A percentile compares a stretch with the other conserved stretches of the same genome.
phyloP scores from a whole-genome alignment of 1,140 invertebrate species.

The Aphis craccivora region DNA sequence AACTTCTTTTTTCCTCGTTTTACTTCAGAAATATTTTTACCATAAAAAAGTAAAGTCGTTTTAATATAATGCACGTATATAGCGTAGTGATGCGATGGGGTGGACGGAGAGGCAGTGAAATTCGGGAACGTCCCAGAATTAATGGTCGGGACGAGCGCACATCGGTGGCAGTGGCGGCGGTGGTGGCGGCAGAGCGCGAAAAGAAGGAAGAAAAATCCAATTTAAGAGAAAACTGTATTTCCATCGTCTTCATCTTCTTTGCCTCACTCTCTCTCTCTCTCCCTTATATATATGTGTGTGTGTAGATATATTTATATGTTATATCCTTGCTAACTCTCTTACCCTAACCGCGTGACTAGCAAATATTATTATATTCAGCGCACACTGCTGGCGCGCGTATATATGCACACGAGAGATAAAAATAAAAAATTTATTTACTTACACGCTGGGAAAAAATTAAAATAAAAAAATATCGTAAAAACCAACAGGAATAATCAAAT shows the following conservation, averaged over 20 bases:
- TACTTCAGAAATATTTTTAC: slow-evolving; percentile 52
- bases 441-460: background rate
- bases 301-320: background rate
- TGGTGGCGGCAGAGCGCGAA: background rate
- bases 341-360: background rate
- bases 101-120: background rate
- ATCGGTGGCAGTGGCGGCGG: background rate
- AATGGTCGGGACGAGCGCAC: slow-evolving; percentile 51
- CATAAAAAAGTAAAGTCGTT: slow-evolving; percentile 51
- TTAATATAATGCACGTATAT: slow-evolving; percentile 50
- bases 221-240: slow-evolving; percentile 58
- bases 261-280: background rate
- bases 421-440: slow-evolving; percentile 20
- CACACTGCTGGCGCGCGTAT: background rate
- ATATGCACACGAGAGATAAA: slow-evolving; percentile 29
- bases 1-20: slow-evolving; percentile 47
- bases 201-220: slow-evolving; percentile 48
- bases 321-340: background rate
- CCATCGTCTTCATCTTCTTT: background rate
- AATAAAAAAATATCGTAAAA: slow-evolving; percentile 9
- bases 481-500: background rate
- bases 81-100: background rate
- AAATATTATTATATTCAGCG: slow-evolving; percentile 38
- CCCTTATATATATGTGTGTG: background rate
- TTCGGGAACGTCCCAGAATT: slow-evolving; percentile 54